phyloP scores from a whole-genome alignment of 2,888 invertebrate species.

The Orthosia incerta region DNA sequence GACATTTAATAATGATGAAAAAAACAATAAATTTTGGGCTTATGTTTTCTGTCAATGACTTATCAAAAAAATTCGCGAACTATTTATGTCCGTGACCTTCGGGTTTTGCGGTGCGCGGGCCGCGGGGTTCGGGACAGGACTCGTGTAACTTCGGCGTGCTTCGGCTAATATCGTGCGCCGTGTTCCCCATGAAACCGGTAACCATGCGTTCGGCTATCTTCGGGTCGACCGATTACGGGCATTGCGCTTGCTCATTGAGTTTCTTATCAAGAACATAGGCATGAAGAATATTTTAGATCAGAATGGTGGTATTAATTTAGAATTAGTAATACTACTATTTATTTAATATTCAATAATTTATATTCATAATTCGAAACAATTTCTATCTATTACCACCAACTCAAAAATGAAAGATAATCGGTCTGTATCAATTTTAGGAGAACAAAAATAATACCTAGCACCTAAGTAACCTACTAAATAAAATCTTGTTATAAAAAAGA shows the following conservation, averaged over 20 bases:
- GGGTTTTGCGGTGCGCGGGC: neutral
- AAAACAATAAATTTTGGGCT: constrained; percentile 29
- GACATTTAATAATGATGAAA: neutral
- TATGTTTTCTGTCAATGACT: constrained; percentile 17
- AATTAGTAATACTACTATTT: neutral
- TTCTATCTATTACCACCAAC: too few species aligned
- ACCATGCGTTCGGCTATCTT: constrained; percentile 53
- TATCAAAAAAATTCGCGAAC: constrained; percentile 41
- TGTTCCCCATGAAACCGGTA: constrained; percentile 11
- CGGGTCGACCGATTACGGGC: constrained; percentile 25
- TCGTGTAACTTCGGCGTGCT: constrained; percentile 38
- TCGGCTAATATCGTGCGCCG: constrained; percentile 1
- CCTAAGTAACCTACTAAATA: too few species aligned
- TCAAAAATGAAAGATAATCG: too few species aligned
- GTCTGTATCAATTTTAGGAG: too few species aligned
- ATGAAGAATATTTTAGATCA: neutral
- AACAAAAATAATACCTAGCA: too few species aligned
- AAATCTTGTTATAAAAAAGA: too few species aligned
- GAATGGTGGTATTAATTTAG: neutral
- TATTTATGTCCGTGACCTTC: constrained; percentile 20
- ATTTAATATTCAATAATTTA: too few species aligned
- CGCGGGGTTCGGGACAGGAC: neutral
- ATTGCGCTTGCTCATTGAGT: constrained; percentile 37
- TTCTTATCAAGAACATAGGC: constrained; percentile 1
- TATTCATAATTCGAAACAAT: too few species aligned